These are phyloP conservation scores for Saccopteryx leptura DNA, from an alignment of 2,113 vertebrate species.

Conservation along the genomic window DNA sequence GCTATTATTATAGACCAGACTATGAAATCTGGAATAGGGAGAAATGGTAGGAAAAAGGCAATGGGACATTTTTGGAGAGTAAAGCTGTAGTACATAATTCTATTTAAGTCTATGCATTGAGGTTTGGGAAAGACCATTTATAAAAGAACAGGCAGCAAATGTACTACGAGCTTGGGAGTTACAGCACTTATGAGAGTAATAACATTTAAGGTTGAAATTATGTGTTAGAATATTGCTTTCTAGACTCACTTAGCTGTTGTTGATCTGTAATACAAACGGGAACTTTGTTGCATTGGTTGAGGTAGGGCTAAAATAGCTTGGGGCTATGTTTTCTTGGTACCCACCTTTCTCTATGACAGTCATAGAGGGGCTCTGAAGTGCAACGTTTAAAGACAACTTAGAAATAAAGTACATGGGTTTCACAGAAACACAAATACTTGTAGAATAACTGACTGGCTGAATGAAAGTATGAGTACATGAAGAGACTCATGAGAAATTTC, in stretches of 20 bases:
- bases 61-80: neutral
- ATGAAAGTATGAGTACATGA: neutral
- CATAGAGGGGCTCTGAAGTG: neutral
- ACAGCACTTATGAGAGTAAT: neutral
- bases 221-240: neutral
- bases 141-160: neutral
- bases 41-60: neutral
- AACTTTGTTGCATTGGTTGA: neutral
- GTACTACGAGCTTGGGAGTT: neutral
- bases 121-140: neutral
- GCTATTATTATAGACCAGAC: neutral
- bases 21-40: neutral
- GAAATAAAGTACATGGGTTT: neutral
- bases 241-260: neutral
- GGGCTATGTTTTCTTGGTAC: neutral
- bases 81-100: neutral
- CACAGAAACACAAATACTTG: neutral
- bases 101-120: neutral
- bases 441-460: neutral
- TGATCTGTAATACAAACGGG: neutral
- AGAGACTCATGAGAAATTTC: neutral
- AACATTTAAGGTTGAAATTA: neutral
- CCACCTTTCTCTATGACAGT: neutral
- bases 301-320: neutral
- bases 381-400: neutral